Evolutionary conservation across 1,140 invertebrate species (phyloP), one percentile per base, ranked within the genome.

Genomic region (Drosophila ogumai): DNA sequence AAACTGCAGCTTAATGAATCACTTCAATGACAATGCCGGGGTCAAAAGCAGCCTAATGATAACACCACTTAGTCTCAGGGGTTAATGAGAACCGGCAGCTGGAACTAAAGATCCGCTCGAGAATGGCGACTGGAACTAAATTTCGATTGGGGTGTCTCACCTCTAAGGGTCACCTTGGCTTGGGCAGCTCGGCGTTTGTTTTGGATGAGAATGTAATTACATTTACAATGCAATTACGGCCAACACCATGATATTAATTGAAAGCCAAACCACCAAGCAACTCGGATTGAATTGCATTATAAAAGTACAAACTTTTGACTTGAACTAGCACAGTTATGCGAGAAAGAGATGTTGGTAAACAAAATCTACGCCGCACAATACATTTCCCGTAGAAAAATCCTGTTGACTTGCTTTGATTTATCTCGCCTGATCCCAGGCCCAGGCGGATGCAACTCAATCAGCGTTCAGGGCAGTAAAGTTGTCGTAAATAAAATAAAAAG

Each of bases 1-100:
- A 66, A 73, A 56, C 66, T 65, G 72, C 81, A 73, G 66, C 54
- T 74, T 85, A 85, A 85, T 85, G 81, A 76, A 77, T 81, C 69
- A 41, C 54, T 65, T 86, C 73, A 85, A 85, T 85, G 81, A 77
- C 82, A 81, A 67, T 41, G 60, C 44, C 69, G 69, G 69, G 69
- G 69, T 72, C 69, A 73, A 49, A 71, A 9, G 13, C 44, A 46
- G 13, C 52, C 36, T 72, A 72, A 72, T 71, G 66, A 72, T 72
- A 72, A 72, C 66, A 71, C 44, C 59, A 32, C 52, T 38, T 43
- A 28, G 47, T 58, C 47, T 22, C 54, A 59, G 56, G 43, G 49
- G 40, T 49, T 66, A 79, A 77, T 79, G 64, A 46, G 61, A 73
- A 55, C 60, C 22, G 25, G 32, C 25, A 64, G 25, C 63, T 52